These are phyloP conservation scores for Nerophis lumbriciformis DNA, from an alignment of 2,113 vertebrate genomes.

Conservation along the genomic window DNA sequence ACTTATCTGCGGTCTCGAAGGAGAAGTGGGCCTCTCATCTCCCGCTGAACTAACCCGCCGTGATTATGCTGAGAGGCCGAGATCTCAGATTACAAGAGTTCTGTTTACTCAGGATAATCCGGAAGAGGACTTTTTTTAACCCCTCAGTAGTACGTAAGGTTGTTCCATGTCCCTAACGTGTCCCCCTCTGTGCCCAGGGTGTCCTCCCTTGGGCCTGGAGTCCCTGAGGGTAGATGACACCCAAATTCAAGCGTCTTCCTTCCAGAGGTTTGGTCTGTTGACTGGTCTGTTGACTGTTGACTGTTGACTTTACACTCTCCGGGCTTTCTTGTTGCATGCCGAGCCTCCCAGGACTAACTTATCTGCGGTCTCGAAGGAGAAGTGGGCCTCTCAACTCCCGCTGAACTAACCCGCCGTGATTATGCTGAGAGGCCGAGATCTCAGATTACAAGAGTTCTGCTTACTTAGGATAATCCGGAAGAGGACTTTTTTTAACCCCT, in stretches of 20 bases:
- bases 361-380: conserved; percentile 11
- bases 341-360: conserved; percentile 10
- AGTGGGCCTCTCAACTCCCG: conserved; percentile 18
- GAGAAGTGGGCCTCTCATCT: conserved; percentile 10
- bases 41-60: conserved; percentile 20
- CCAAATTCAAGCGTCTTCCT: too few species aligned
- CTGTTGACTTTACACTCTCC: conserved; percentile 8
- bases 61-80: conserved; percentile 12
- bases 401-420: conserved; percentile 22
- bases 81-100: conserved; percentile 12
- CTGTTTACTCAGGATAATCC: conserved; percentile 26
- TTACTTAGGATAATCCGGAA: too few species aligned
- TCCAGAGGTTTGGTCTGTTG: too few species aligned
- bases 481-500: too few species aligned
- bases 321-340: conserved; percentile 43
- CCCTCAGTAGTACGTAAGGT: conserved; percentile 4
- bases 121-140: conserved; percentile 15
- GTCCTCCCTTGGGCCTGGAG: conserved; percentile 45
- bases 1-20: conserved; percentile 16
- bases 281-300: too few species aligned
- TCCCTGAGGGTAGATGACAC: too few species aligned
- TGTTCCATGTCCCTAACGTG: neutral
- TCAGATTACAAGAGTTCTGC: too few species aligned
- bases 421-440: too few species aligned
- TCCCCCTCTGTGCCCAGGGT: too few species aligned